phyloP scores from a whole-genome alignment of 1,140 invertebrate genomes.

The Drosophila aff. region DNA sequence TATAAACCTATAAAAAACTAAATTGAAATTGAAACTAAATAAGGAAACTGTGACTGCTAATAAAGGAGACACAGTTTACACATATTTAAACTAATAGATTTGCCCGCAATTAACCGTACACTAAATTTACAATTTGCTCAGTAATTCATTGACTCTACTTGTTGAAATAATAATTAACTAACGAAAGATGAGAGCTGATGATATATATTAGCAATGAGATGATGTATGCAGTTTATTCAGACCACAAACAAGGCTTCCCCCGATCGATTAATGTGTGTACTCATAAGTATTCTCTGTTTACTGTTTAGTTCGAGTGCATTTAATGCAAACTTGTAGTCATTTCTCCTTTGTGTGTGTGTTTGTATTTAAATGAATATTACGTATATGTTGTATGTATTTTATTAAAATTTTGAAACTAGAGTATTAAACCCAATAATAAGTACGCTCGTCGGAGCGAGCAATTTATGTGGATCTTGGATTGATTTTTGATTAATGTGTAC shows the following conservation, averaged over 20 bases:
- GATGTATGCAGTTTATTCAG: conserved; percentile 28
- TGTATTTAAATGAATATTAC: conserved; percentile 45
- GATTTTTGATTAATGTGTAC: conserved; percentile 46
- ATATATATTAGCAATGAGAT: conserved; percentile 2
- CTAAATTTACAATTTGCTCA: conserved; percentile 61
- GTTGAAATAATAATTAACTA: conserved; percentile 38
- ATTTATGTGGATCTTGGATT: conserved; percentile 43
- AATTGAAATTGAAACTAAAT: neutral
- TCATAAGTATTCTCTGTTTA: conserved; percentile 56
- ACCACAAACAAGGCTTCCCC: conserved; percentile 53
- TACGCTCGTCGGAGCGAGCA: conserved; percentile 30
- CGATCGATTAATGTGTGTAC: neutral
- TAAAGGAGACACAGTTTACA: conserved; percentile 34
- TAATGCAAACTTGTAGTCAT: conserved; percentile 78
- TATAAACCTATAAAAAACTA: conserved; percentile 46
- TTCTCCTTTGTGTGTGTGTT: conserved; percentile 58
- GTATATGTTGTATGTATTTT: conserved; percentile 54
- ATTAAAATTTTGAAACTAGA: conserved; percentile 46
- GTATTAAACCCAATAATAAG: conserved; percentile 40
- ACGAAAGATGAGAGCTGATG: neutral
- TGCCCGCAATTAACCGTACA: conserved; percentile 36
- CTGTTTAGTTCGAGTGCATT: conserved; percentile 73
- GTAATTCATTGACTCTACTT: conserved; percentile 44
- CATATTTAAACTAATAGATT: conserved; percentile 5
- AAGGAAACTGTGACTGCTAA: conserved; percentile 13